phyloP scores from a whole-genome alignment of 23 tunicate species.

The Botrylloides violaceus region DNA sequence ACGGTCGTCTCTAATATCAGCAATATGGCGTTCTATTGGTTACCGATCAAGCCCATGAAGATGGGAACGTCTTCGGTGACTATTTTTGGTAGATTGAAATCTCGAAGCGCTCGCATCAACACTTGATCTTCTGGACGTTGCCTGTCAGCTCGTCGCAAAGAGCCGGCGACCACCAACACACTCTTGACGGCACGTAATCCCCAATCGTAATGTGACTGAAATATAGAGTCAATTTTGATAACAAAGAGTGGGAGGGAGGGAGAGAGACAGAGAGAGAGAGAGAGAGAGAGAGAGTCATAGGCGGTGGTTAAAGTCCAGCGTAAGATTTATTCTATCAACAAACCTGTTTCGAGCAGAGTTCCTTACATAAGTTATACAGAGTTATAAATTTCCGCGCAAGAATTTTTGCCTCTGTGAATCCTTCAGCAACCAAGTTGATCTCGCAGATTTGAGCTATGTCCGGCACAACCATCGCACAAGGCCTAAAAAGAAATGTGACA shows the following conservation, averaged over 20 bases:
- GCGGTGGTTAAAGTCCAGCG: too few species aligned
- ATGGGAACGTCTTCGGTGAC: conserved; percentile 90
- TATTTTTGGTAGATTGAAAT: conserved; percentile 87
- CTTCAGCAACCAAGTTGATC: conserved; percentile 84
- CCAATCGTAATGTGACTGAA: conserved; percentile 86
- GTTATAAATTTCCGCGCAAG: conserved; percentile 87
- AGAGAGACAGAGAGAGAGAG: too few species aligned
- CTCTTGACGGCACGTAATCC: conserved; percentile 90
- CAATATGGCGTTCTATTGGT: too few species aligned
- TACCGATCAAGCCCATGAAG: conserved; percentile 88
- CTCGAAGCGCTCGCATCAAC: conserved; percentile 80
- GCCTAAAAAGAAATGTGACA: conserved; percentile 34
- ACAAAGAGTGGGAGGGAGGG: neutral
- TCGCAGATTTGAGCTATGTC: conserved; percentile 89
- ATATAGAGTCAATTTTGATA: too few species aligned
- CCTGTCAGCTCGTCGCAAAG: conserved; percentile 56
- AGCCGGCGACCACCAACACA: conserved; percentile 85
- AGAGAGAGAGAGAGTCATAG: too few species aligned
- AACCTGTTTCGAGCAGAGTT: conserved; percentile 88
- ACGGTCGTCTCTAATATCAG: too few species aligned
- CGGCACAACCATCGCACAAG: conserved; percentile 96
- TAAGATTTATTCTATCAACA: too few species aligned
- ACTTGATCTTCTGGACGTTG: conserved; percentile 88
- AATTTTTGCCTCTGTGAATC: conserved; percentile 78
- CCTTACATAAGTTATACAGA: conserved; percentile 79